Conservation (phyloP, 2,113 vertebrate species). For the Anthoscopus minutus region DNA sequence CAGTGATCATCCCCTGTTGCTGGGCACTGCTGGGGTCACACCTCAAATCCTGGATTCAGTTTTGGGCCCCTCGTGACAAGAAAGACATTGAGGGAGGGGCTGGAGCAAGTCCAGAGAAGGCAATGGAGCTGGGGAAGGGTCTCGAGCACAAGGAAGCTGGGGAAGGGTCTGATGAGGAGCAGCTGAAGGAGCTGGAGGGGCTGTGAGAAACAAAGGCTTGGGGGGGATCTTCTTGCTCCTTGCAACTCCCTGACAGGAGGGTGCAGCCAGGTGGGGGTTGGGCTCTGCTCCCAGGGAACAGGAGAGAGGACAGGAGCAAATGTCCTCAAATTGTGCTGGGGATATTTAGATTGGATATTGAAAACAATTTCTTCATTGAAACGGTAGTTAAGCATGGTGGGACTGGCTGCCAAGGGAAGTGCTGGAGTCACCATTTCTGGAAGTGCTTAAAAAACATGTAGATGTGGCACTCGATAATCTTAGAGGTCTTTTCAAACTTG, state of each 20-base stretch:
- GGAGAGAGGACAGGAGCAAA: fast-evolving
- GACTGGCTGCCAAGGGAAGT: too few relatives aligned
- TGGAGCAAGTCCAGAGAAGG: fast-evolving
- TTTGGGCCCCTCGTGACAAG: fast-evolving
- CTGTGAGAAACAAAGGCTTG: background rate
- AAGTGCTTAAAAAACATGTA: background rate
- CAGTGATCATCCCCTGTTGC: background rate
- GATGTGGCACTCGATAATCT: background rate
- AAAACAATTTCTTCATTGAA: background rate
- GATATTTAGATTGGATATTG: background rate
- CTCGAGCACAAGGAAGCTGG: background rate
- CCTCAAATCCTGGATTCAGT: fast-evolving
- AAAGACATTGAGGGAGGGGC: background rate
- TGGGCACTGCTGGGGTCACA: background rate
- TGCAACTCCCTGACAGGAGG: background rate
- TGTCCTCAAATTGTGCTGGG: too few relatives aligned
- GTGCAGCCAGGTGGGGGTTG: fast-evolving
- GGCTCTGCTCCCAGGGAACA: background rate
- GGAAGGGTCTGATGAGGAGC: background rate
- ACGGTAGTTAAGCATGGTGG: background rate
- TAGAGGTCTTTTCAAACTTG: background rate
- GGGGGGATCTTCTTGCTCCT: background rate
- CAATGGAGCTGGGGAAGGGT: fast-evolving
- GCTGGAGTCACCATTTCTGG: too few relatives aligned
- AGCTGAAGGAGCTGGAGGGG: background rate